A percentile compares a stretch with the other conserved stretches of the same genome.
Conservation (phyloP, 2,888 invertebrate species). For the Tuta absoluta region DNA sequence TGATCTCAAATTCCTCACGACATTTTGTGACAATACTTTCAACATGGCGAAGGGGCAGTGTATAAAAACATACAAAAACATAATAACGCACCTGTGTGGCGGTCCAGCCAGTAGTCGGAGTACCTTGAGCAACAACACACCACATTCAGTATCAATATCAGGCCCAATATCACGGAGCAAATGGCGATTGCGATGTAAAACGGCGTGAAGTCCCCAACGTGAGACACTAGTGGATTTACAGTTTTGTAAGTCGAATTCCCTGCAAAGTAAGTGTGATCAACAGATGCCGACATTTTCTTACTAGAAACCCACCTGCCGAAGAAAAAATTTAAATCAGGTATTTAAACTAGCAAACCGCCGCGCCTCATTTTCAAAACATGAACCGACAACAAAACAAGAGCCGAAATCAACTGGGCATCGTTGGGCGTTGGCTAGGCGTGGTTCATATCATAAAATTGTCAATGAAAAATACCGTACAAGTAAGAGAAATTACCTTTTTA, state of each 20-base stretch:
- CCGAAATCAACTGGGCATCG: neutral
- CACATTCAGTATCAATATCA: conserved; percentile 88
- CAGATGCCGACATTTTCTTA: conserved; percentile 70
- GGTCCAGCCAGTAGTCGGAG: conserved; percentile 90
- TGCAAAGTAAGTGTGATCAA: conserved; percentile 70
- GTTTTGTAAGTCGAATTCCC: conserved; percentile 67
- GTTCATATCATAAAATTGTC: neutral
- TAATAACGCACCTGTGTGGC: conserved; percentile 84
- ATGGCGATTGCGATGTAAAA: conserved; percentile 92
- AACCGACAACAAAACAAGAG: too few species aligned
- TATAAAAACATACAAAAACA: too few species aligned
- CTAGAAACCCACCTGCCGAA: conserved; percentile 34
- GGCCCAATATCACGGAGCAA: conserved; percentile 86
- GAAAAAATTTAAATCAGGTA: conserved; percentile 26
- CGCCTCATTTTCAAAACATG: conserved; percentile 15
- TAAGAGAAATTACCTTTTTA: neutral
- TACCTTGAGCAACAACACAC: conserved; percentile 91
- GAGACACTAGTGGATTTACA: conserved; percentile 60
- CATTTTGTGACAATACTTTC: too few species aligned
- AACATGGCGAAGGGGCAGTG: neutral
- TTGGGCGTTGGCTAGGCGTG: conserved; percentile 29
- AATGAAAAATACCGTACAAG: neutral
- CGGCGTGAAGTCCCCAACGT: conserved; percentile 87
- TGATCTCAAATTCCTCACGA: too few species aligned
- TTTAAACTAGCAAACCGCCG: neutral